Base-by-base conservation (phyloP, 1,140 invertebrate genomes). In the Rhagoletis zephyria region DNA sequence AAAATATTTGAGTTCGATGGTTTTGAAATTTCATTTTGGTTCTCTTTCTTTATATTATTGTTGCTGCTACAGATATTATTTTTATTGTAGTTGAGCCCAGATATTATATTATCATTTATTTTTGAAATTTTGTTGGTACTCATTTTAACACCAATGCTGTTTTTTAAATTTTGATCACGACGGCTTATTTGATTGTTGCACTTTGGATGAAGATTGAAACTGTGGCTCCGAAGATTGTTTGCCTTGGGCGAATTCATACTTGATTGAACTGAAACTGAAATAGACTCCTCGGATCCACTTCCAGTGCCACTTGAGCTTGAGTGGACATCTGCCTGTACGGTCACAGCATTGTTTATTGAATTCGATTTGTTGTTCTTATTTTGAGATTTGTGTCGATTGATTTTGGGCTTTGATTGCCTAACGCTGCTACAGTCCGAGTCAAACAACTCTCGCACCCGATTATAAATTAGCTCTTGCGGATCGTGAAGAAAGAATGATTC, bases 401-500 rank as follows among this genome's bases (percentile, higher is more conserved):
- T 63, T 64, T 87, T 77, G 14, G 56, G 87, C 30, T 77, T 81
- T 10, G 59, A 65, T 12, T 91, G 90, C 87, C 90, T 91, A 59
- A 90, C 89, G 89, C 91, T 93, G 77, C 92, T 92, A 87, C 92
- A 93, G 70, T 93, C 92, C 2, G 92, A 91, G 89, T 95, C 95
- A 92, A 98, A 98, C 63, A 98, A 93, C 90, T 97, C 96, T 63
- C 96, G 95, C 85, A 97, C 96, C 67, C 96, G 94, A 89, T 96
- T 96, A 90, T 97, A 96, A 5, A 95, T 95, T 63, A 96, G 94
- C 88, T 97, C 95, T 93, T 95, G 95, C 48, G 95, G 97, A 90
- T 96, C 96, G 93, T 98, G 97, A 59, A 97, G 93, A 89, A 97
- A 97, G 93, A 97, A 98, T 7, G 97, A 96, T 88, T 96, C 95